Evolutionary conservation across 2,888 invertebrate genomes (phyloP), one percentile per base, ranked within the genome.

Genomic region (Orchesellides sinensis): DNA sequence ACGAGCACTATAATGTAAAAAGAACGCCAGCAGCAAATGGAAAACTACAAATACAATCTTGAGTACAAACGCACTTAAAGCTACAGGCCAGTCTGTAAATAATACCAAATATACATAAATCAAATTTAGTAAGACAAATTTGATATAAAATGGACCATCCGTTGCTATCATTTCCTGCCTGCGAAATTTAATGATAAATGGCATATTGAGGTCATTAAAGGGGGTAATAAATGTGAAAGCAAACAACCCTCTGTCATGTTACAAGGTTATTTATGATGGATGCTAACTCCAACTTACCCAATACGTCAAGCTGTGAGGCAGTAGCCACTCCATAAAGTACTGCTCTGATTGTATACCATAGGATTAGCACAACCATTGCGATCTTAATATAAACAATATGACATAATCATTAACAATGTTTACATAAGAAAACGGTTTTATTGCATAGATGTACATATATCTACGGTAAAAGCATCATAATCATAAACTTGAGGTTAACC

Each of bases 21-120:
- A 84, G 21, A 77, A 19, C n/a, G 81, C 84, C 40, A 84, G 45
- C 10, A 84, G 35, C 12, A 84, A 0, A 65, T 84, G 84, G 35
- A 84, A 66, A 27, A 25, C 32, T 10, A 84, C 77, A 56, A 84
- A 84, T 27, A 72, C 72, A 2, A 84, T 81, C 32, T 84, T 84
- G 21, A 69, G 32, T 8, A 84, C 77, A 68, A 84, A 84, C 19
- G 77, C 68, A 29, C 77, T 80, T 21, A 84, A 35, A 32, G 84
- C 84, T 19, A 84, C 75, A 5, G 84, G 84, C 81, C 81, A 84
- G 32, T 77, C 84, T 84, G 61, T 25, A 49, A 70, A 40, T 45
- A n/a, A 19, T 25, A 23, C 19, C 21, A 14, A 52, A 32, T 45
- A 40, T 8, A 40, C 10, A 40, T 32, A 6, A 32, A 32, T 32